Base-by-base conservation (phyloP, 2,888 invertebrate genomes). In the Bellardia bayeri region DNA sequence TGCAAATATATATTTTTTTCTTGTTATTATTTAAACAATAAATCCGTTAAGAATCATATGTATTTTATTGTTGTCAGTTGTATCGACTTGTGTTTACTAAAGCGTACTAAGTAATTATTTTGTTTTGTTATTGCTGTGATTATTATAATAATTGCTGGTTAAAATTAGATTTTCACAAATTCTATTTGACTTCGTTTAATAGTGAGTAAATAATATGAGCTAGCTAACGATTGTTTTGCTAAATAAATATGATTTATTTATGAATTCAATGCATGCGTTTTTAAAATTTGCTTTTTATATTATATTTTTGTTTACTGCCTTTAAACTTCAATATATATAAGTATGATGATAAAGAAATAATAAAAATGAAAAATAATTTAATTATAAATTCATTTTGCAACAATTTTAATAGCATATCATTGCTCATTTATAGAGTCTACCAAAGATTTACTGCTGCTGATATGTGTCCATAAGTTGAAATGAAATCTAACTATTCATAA, bases 51-150 rank as follows among this genome's bases (percentile, higher is more conserved):
- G 84, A 82, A 82, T 74, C 45, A 45, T 64, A 16, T 13, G 11
- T 33, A 33, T 61, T 58, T 58, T 23, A 33, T 61, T 63, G 40
- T 75, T 80, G 64, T 49, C 80, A 69, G 82, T 45, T 83, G 74
- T 49, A 49, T 37, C 42, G 69, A 54, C 11, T 82, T 69, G 79
- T 82, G 85, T 51, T 75, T 71, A 85, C 69, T 49, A 69, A 85
- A 85, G 80, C 85, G 69, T 81, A 85, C 80, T 64, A 80, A 85
- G 75, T 64, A 78, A 78, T 87, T 79, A 81, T 68, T 49, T 68
- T 79, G 61, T 78, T 82, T 82, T 61, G 16, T 68, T 82, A 13
- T 76, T 68, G 16, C 40, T 69, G 2, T 58, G 16, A 54, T 68
- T 58, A 40, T 63, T 63, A 3, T 30, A 83, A 37, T 84, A 78